Evolutionary conservation across 2,888 invertebrate species (phyloP).

Genomic region (Chelonus formosanus): DNA sequence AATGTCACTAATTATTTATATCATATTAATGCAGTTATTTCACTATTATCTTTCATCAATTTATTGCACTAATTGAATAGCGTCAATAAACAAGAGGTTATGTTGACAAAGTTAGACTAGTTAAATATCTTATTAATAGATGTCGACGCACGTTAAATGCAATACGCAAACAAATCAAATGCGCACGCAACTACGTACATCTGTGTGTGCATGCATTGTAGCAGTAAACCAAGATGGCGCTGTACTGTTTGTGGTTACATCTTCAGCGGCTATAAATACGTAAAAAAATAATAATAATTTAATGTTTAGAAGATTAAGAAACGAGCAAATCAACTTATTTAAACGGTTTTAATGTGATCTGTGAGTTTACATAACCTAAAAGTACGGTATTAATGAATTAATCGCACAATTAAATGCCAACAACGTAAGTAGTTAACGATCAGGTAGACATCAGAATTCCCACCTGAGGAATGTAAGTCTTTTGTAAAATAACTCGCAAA

Average conservation of each 20-base stretch:
- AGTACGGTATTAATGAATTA: conserved; percentile 12
- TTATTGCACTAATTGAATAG: too few species aligned
- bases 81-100: too few species aligned
- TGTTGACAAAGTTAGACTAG: too few species aligned
- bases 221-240: conserved; percentile 57
- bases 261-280: conserved; percentile 58
- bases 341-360: neutral
- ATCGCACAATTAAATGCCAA: conserved; percentile 8
- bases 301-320: neutral
- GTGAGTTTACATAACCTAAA: neutral
- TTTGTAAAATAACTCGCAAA: conserved; percentile 11
- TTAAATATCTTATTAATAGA: too few species aligned
- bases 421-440: conserved; percentile 34
- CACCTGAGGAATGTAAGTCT: conserved; percentile 62
- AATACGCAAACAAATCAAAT: too few species aligned
- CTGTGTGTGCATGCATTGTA: conserved; percentile 22
- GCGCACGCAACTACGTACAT: too few species aligned
- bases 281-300: conserved; percentile 38
- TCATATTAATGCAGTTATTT: neutral
- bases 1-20: neutral
- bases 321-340: neutral
- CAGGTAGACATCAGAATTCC: conserved; percentile 68
- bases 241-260: conserved; percentile 57
- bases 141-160: too few species aligned
- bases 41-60: too few species aligned